A percentile compares a stretch with the other conserved stretches of the same genome.
These are phyloP conservation scores for Eustalomyia histrio DNA, from an alignment of 2,888 invertebrate species.

Conservation along the genomic window DNA sequence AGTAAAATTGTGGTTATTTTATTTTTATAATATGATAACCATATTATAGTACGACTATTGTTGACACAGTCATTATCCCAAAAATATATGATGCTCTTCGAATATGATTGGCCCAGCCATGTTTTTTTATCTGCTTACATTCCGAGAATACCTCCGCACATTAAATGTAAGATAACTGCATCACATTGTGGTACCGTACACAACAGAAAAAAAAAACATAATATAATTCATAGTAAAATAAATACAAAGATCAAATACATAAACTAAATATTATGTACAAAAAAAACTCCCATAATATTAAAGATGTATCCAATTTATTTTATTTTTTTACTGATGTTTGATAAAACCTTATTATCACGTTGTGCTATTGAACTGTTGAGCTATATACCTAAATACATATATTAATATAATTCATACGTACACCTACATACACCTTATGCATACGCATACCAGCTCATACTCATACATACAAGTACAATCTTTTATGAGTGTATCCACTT, in stretches of 20 bases:
- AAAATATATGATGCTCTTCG: no score
- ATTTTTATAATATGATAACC: no score
- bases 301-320: neutral
- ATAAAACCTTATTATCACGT: neutral
- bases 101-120: no score
- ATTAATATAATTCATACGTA: neutral
- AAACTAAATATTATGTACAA: neutral
- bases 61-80: no score
- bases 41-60: no score
- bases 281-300: neutral
- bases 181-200: no score
- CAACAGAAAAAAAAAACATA: no score
- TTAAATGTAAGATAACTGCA: no score
- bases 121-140: no score
- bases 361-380: conserved; percentile 4
- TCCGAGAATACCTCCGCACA: no score
- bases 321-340: neutral
- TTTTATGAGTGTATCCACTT: neutral
- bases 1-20: no score
- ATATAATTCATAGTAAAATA: neutral
- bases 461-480: neutral
- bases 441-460: no score
- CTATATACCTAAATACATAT: conserved; percentile 1
- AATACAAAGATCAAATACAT: neutral
- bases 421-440: neutral